Evolutionary conservation across 2,797 vertebrate genomes (phyloP), one percentile per base, ranked within the genome.

Genomic region (Coendou prehensilis): DNA sequence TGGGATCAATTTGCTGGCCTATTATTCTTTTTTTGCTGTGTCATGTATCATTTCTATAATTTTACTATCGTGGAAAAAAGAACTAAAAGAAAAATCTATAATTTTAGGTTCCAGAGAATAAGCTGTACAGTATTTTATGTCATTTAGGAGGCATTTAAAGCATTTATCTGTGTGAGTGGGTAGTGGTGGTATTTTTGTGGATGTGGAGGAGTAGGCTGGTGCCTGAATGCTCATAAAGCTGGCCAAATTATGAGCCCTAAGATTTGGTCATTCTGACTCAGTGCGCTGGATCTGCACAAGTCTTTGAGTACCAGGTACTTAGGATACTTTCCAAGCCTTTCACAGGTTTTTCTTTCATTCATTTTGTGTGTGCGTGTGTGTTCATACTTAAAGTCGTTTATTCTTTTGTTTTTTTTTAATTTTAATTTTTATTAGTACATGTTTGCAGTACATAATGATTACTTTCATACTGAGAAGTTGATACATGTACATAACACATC

Each of bases 271-370:
- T 56, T 83, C 37, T 23, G 11, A 59, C 37, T 87, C 41, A 26
- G 28, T 79, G n/a, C 30, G 50, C 22, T 45, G 64, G 57, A 50
- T 71, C 17, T 85, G 30, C 33, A 73, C 37, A 84, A 57, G 11
- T 59, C n/a, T 75, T 52, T 64, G 75, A 89, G 28, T 64, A 67
- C 84, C 28, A 52, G 71, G 11, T 63, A 85, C n/a, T n/a, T 64
- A 67, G 4, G 84, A 89, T 83, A 45, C 75, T 94, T 96, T 75
- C 45, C 23, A 96, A 88, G 20, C 3, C 22, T 56, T 95, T 95
- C 50, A 57, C 15, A 69, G 63, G 33, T 9, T 14, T 47, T 14
- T 73, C 22, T 73, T 22, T 33, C 13, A 15, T 33, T 33, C 28
- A 5, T 33, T 9, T 5, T 64, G 15, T 15, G 26, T 61, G 9